Percentiles rank a stretch among this genome's conserved stretches.
Evolutionary conservation across 2,888 invertebrate genomes (phyloP).

Genomic region (Metacarcinus magister): DNA sequence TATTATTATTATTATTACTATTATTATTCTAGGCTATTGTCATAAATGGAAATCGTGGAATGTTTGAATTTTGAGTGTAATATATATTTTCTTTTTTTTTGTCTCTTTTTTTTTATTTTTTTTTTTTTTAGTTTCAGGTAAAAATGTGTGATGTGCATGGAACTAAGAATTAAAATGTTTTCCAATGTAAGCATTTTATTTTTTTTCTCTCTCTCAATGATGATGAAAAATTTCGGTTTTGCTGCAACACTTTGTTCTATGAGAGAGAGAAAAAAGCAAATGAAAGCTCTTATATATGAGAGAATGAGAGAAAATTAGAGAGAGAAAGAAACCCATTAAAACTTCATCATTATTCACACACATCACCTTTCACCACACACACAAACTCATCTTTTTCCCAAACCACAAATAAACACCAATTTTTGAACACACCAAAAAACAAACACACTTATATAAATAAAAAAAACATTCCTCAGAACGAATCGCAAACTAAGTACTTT

Average conservation of each 20-base stretch:
- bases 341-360: background rate
- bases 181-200: background rate
- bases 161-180: background rate
- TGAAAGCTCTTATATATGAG: background rate
- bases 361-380: no score
- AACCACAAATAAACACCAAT: no score
- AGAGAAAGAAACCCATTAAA: background rate
- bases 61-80: background rate
- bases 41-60: background rate
- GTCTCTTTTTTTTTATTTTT: background rate
- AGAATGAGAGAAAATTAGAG: background rate
- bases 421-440: no score
- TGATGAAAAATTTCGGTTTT: slow-evolving; percentile 1
- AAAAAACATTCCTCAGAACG: no score
- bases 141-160: slow-evolving; percentile 3
- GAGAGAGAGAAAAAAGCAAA: background rate
- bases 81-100: background rate
- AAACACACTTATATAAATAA: no score
- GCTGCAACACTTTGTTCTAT: background rate
- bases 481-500: no score
- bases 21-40: background rate
- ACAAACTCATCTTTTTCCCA: no score
- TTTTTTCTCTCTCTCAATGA: background rate
- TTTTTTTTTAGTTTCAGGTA: slow-evolving; percentile 1
- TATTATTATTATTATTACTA: no score